Percentiles rank a stretch among this genome's conserved stretches.
phyloP scores from a whole-genome alignment of 30 jellyfish, hydroid and myxozoan species.

The Chrysaora quinquecirrha region DNA sequence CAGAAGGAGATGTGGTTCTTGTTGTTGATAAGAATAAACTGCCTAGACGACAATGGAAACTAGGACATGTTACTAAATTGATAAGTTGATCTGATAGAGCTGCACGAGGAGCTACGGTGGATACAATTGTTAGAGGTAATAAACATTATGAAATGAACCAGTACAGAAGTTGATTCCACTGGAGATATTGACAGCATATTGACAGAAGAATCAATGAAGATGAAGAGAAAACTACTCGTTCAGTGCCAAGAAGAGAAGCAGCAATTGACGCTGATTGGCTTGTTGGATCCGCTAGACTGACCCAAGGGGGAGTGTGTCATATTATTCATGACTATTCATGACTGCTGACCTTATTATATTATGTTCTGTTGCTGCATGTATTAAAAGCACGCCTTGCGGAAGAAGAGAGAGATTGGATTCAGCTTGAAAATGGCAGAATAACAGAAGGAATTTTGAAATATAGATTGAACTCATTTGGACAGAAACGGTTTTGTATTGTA shows the following conservation, averaged over 20 bases:
- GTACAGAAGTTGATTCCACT: conserved; percentile 22
- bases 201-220: neutral
- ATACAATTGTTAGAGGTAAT: neutral
- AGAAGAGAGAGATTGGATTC: no score
- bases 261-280: conserved; percentile 42
- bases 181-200: conserved; percentile 12
- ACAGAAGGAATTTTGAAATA: no score
- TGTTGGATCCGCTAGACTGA: conserved; percentile 59
- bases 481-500: no score
- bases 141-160: neutral
- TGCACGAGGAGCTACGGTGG: conserved; percentile 16
- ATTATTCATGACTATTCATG: no score
- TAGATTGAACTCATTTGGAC: no score
- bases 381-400: no score
- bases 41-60: conserved; percentile 10
- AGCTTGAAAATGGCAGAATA: no score
- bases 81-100: neutral
- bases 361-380: no score
- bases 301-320: conserved; percentile 45
- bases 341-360: no score
- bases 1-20: conserved; percentile 21
- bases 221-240: neutral
- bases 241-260: neutral
- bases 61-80: conserved; percentile 8
- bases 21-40: neutral